phyloP scores from a whole-genome alignment of 35 echinoderm and acorn worm genomes.

The Ophioderma brevispina region DNA sequence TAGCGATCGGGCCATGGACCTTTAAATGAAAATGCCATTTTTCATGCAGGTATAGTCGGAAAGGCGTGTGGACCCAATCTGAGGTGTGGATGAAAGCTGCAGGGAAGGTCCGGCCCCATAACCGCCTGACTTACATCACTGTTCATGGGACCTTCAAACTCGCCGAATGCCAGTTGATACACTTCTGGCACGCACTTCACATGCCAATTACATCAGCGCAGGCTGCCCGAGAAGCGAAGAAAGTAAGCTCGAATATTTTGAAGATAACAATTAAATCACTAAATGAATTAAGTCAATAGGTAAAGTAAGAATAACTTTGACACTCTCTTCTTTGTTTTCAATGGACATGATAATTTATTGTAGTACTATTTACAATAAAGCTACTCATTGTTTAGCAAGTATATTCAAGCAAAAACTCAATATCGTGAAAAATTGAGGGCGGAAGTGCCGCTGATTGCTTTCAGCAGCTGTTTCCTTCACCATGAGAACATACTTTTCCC shows the following conservation, averaged over 20 bases:
- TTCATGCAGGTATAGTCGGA: conserved; percentile 62
- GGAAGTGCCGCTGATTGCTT: too few relatives aligned
- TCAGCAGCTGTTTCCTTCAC: too few relatives aligned
- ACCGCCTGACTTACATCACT: conserved; percentile 10
- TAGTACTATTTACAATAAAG: not conserved
- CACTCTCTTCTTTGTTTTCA: too few relatives aligned
- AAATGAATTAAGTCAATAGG: too few relatives aligned
- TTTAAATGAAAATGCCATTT: too few relatives aligned
- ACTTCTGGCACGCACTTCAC: not conserved
- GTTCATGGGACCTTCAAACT: conserved; percentile 43
- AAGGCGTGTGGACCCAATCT: conserved; percentile 27
- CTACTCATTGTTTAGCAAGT: not conserved
- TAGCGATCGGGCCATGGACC: too few relatives aligned
- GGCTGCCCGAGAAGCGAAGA: not conserved
- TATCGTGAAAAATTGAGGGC: not conserved
- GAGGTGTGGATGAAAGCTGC: conserved; percentile 61
- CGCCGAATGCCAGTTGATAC: conserved; percentile 65
- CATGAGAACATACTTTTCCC: too few relatives aligned
- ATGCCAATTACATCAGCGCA: not conserved
- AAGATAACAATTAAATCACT: not conserved
- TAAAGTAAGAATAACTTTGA: too few relatives aligned
- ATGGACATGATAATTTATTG: not conserved
- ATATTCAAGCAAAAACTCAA: not conserved
- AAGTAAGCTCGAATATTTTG: not conserved
- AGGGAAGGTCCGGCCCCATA: conserved; percentile 39